Base-by-base conservation (phyloP, 1,140 invertebrate genomes). In the Camponotus vicinus region DNA sequence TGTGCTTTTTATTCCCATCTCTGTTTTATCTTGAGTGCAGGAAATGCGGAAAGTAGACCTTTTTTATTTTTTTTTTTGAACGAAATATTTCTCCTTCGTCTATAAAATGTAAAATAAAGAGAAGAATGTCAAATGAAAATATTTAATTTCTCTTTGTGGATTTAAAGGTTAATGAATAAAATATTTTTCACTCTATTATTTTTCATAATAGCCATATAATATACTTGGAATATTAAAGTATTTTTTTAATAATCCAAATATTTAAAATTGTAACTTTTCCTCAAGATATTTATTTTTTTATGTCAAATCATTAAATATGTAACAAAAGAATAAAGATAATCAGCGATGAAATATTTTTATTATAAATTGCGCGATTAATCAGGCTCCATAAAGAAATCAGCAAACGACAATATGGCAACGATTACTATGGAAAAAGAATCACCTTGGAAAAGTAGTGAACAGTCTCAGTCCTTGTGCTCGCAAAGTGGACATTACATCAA, bases 151-250 rank as follows among this genome's bases (percentile, higher is more conserved):
- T 49, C 13, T 49, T 40, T 27, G 13, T 49, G 45, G 27, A 71
- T 82, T 42, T 71, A 21, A 71, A 82, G 9, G 42, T 71, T 59
- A n/a, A n/a, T 42, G 37, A 71, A 34, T 42, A 21, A 59, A 32
- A 82, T 42, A 32, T 71, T 59, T 69, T 21, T 7, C n/a, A 45
- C 2, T 82, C 4, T 5, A 49, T 45, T 34, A 71, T 42, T 59
- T 70, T 49, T 80, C 9, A 37, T 80, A 55, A 59, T 27, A 9
- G 27, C 1, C 3, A 82, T 49, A 49, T 32, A 37, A 57, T 37
- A n/a, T 64, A 34, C 18, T 45, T 5, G 27, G 27, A 27, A 27
- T 27, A 27, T 27, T 9, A 11, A 6, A 59, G 37, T 67, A 64
- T 64, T 78, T 34, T 2, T 27, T 0, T 1, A 66, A 78, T 64